Percentiles rank a stretch among this genome's conserved stretches.
Evolutionary conservation across 2,113 vertebrate genomes (phyloP).

Genomic region (Glaucomys volans): DNA sequence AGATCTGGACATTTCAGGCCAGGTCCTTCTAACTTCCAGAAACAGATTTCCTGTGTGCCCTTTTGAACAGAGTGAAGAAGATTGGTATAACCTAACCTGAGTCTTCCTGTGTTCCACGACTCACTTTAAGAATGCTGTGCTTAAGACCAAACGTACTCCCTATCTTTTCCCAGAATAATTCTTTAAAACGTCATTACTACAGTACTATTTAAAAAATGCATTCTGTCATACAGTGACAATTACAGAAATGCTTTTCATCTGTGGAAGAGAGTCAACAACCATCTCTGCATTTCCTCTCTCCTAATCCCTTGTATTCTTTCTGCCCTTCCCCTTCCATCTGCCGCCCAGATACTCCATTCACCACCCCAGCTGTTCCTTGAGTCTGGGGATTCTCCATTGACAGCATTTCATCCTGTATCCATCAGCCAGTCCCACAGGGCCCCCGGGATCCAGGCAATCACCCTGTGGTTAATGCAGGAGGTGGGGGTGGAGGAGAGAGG

Average conservation of each 20-base stretch:
- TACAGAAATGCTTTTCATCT: background rate
- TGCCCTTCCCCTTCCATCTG: background rate
- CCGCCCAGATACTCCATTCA: background rate
- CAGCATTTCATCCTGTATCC: background rate
- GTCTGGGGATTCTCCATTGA: background rate
- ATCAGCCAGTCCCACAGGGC: background rate
- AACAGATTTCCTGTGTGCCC: background rate
- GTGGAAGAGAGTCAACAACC: background rate
- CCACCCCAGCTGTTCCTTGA: background rate
- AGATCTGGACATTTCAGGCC: background rate
- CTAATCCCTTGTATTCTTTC: background rate
- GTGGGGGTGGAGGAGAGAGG: too few relatives aligned
- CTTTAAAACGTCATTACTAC: background rate
- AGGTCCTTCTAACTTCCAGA: background rate
- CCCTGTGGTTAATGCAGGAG: background rate
- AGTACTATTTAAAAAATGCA: background rate
- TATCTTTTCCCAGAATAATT: background rate
- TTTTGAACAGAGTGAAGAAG: background rate
- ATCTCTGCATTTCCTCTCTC: background rate
- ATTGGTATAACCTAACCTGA: background rate
- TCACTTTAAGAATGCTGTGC: background rate
- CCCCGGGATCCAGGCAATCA: background rate
- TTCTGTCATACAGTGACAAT: background rate
- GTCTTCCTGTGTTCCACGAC: background rate
- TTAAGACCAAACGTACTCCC: background rate